phyloP scores from a whole-genome alignment of 2,797 vertebrate species.

The Phyllotis vaccarum region DNA sequence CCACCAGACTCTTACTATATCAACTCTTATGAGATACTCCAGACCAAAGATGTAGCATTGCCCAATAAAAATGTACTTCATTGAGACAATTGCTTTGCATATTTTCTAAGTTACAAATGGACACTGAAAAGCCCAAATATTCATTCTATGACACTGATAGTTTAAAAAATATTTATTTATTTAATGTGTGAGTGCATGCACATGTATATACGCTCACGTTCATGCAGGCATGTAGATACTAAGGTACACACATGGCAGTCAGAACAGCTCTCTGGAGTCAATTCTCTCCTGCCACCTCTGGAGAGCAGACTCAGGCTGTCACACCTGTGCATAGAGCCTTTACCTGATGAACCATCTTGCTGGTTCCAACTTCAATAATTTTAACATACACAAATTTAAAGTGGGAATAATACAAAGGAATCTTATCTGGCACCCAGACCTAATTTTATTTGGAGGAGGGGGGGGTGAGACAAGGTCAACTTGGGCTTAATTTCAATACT shows the following conservation, averaged over 20 bases:
- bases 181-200: neutral
- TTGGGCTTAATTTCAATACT: neutral
- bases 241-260: neutral
- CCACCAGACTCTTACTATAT: neutral
- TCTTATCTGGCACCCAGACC: neutral
- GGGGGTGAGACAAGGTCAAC: neutral
- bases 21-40: neutral
- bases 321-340: neutral
- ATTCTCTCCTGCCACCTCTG: neutral
- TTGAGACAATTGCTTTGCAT: neutral
- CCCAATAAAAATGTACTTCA: neutral
- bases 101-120: neutral
- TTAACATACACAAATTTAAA: constrained; percentile 14
- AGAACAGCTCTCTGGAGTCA: neutral
- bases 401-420: neutral
- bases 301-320: neutral
- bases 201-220: neutral
- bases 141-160: neutral
- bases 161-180: neutral
- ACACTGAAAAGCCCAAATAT: neutral
- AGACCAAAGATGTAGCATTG: neutral
- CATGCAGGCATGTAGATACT: neutral
- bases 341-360: neutral
- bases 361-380: neutral
- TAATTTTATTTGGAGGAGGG: neutral